Percentiles rank a stretch among this genome's conserved stretches.
These are phyloP conservation scores for Syndactyla subalaris DNA, from an alignment of 2,797 vertebrate genomes.

Conservation along the genomic window DNA sequence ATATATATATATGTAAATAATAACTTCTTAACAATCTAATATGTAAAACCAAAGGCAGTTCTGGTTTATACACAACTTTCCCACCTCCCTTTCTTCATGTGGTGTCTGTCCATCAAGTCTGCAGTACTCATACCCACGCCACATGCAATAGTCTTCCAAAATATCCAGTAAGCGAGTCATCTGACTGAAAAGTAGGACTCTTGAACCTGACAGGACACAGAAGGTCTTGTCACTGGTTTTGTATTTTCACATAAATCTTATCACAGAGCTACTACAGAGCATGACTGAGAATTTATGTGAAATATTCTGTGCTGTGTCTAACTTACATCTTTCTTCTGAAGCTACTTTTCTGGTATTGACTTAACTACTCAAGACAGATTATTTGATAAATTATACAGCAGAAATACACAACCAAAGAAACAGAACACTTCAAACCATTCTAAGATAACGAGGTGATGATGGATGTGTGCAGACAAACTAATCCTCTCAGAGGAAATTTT, in stretches of 20 bases:
- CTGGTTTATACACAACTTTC: neutral
- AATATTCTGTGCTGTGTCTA: neutral
- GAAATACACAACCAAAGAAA: neutral
- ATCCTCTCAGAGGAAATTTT: neutral
- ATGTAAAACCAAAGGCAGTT: neutral
- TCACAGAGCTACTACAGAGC: neutral
- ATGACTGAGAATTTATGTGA: neutral
- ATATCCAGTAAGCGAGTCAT: conserved; percentile 86
- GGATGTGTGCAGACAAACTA: neutral
- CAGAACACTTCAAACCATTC: neutral
- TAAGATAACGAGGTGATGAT: neutral
- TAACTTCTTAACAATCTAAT: neutral
- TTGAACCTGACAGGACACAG: conserved; percentile 73
- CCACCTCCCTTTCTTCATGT: conserved; percentile 84
- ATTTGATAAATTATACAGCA: neutral
- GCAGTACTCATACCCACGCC: conserved; percentile 84
- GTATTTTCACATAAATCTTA: neutral
- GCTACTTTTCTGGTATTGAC: neutral
- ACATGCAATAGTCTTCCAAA: conserved; percentile 86
- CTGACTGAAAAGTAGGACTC: conserved; percentile 84
- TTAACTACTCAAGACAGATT: neutral
- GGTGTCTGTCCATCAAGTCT: conserved; percentile 84
- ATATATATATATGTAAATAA: neutral
- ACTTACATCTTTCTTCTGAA: neutral
- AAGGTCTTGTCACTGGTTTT: neutral